Evolutionary conservation across 2,888 invertebrate genomes (phyloP).

Genomic region (Ophion costatus): DNA sequence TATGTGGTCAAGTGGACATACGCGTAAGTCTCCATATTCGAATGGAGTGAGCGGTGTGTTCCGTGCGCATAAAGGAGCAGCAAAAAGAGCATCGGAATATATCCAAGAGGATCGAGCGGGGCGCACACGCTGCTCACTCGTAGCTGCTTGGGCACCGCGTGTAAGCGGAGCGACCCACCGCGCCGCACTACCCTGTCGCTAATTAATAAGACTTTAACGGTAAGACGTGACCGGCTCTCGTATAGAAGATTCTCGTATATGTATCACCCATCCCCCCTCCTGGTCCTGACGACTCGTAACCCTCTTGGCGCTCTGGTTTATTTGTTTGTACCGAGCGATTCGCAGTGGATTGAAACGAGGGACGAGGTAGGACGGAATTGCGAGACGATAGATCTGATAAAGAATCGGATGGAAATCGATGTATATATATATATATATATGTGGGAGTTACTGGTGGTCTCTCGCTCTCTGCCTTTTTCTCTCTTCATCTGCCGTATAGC

Average conservation of each 20-base stretch:
- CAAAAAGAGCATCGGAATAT: slow-evolving; percentile 43
- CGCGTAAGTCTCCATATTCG: slow-evolving; percentile 56
- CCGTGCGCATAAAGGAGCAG: slow-evolving; percentile 41
- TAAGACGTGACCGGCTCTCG: slow-evolving; percentile 67
- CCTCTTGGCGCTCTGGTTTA: not conserved
- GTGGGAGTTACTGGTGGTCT: too few relatives aligned
- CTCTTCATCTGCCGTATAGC: too few relatives aligned
- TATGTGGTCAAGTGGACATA: slow-evolving; percentile 13
- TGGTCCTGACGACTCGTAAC: not conserved
- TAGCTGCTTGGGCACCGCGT: slow-evolving; percentile 51
- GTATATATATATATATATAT: not conserved
- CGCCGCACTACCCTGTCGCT: slow-evolving; percentile 69
- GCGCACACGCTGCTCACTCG: slow-evolving; percentile 53
- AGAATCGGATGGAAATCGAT: not conserved
- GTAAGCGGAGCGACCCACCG: slow-evolving; percentile 69
- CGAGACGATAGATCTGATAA: slow-evolving; percentile 5
- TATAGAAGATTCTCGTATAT: slow-evolving; percentile 58
- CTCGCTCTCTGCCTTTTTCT: too few relatives aligned
- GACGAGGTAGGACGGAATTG: slow-evolving; percentile 15
- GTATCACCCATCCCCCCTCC: slow-evolving; percentile 7
- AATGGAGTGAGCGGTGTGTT: slow-evolving; percentile 48
- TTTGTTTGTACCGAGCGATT: not conserved
- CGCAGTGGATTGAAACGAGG: not conserved
- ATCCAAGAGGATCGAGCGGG: slow-evolving; percentile 38
- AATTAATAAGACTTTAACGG: slow-evolving; percentile 73